Percentiles rank a stretch among this genome's conserved stretches.
These are phyloP conservation scores for Enteromius radiatus DNA, from an alignment of 2,797 vertebrate genomes.

Conservation along the genomic window DNA sequence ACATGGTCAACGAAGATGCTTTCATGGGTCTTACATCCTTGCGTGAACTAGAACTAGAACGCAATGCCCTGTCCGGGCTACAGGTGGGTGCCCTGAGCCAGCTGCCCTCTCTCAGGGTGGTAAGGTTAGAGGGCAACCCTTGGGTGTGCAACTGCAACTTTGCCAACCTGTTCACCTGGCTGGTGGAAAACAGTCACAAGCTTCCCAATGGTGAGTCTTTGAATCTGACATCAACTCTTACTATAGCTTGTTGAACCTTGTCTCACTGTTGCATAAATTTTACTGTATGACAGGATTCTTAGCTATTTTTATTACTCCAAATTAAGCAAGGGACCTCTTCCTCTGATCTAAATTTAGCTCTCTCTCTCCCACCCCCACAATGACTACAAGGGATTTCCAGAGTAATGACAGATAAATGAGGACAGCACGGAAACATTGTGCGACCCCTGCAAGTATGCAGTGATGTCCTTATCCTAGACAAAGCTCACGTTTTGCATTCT, in stretches of 20 bases:
- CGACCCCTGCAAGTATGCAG: slow-evolving; percentile 46
- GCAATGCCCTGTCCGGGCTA: slow-evolving; percentile 90
- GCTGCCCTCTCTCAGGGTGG: slow-evolving; percentile 88
- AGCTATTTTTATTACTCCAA: slow-evolving; percentile 72
- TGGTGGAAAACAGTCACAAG: slow-evolving; percentile 91
- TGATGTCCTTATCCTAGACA: slow-evolving; percentile 30
- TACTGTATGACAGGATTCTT: slow-evolving; percentile 33
- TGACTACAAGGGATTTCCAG: slow-evolving; percentile 65
- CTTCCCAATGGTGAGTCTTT: slow-evolving; percentile 89
- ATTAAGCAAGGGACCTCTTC: slow-evolving; percentile 72
- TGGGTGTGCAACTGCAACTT: slow-evolving; percentile 98
- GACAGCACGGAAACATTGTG: slow-evolving; percentile 53
- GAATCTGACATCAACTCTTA: slow-evolving; percentile 17
- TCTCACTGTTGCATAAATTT: slow-evolving; percentile 25
- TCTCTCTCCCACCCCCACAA: slow-evolving; percentile 64
- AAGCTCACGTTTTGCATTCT: slow-evolving; percentile 47
- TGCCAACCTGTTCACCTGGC: slow-evolving; percentile 92
- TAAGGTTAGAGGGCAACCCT: slow-evolving; percentile 94
- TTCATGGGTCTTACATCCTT: slow-evolving; percentile 91
- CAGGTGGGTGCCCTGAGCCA: slow-evolving; percentile 87
- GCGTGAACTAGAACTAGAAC: slow-evolving; percentile 92
- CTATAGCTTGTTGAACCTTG: background rate
- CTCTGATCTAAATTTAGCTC: slow-evolving; percentile 72
- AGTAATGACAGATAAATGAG: slow-evolving; percentile 67
- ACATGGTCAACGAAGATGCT: slow-evolving; percentile 89